Evolutionary conservation across 2,888 invertebrate species (phyloP).

Genomic region (Drosophila pseudotakahashii): DNA sequence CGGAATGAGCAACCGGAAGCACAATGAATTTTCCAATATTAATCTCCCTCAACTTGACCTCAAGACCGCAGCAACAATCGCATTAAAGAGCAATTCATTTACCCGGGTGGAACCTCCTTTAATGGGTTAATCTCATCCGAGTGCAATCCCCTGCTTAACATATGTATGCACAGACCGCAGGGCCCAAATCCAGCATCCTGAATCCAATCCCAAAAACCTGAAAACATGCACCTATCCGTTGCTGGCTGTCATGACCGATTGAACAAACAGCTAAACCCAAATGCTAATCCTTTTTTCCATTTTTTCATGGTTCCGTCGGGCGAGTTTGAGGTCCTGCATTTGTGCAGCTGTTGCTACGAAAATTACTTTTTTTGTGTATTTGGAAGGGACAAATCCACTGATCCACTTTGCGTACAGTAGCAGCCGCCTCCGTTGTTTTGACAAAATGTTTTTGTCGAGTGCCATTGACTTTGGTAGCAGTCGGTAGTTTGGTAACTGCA

Average conservation of each 20-base stretch:
- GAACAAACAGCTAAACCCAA: constrained; percentile 64
- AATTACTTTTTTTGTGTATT: constrained; percentile 24
- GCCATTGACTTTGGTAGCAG: constrained; percentile 67
- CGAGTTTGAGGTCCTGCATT: constrained; percentile 45
- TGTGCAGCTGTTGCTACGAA: constrained; percentile 59
- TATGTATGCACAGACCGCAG: constrained; percentile 50
- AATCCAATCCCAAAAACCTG: constrained; percentile 44
- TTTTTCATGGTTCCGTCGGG: constrained; percentile 47
- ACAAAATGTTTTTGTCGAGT: constrained; percentile 77
- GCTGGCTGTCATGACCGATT: constrained; percentile 56
- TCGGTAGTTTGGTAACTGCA: constrained; percentile 13
- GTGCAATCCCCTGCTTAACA: constrained; percentile 39
- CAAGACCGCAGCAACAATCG: constrained; percentile 33
- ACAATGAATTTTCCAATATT: constrained; percentile 2
- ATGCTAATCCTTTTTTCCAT: constrained; percentile 66
- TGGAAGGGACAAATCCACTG: constrained; percentile 62
- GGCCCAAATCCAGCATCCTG: constrained; percentile 7
- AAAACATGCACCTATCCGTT: constrained; percentile 50
- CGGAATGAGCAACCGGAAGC: constrained; percentile 17
- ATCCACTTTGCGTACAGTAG: constrained; percentile 76
- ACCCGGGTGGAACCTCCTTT: constrained; percentile 9
- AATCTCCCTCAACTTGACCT: constrained; percentile 35
- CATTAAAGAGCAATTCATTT: constrained; percentile 37
- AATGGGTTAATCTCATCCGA: constrained; percentile 46
- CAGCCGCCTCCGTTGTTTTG: constrained; percentile 71